These are phyloP conservation scores for Drosophila pallidifrons DNA, from an alignment of 1,140 invertebrate species.

Conservation along the genomic window DNA sequence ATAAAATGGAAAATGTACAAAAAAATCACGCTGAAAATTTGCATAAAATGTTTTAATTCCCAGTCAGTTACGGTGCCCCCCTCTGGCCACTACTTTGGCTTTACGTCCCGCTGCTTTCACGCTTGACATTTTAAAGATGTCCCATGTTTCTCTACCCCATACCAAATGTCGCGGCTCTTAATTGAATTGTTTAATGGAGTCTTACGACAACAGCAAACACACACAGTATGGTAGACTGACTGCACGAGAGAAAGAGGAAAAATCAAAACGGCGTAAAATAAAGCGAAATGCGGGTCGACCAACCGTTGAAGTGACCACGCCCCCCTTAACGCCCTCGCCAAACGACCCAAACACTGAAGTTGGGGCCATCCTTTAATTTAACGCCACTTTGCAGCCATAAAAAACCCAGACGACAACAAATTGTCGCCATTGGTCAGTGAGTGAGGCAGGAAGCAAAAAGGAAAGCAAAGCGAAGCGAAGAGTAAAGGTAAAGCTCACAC, in stretches of 20 bases:
- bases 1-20: constrained; percentile 49
- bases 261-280: constrained; percentile 80
- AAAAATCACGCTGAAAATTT: constrained; percentile 62
- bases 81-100: not conserved
- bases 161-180: constrained; percentile 44
- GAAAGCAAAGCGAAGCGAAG: constrained; percentile 11
- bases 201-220: constrained; percentile 55
- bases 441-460: constrained; percentile 21
- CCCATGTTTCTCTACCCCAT: constrained; percentile 19
- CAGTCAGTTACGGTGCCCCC: constrained; percentile 9
- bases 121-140: constrained; percentile 78
- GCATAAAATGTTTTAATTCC: constrained; percentile 80
- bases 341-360: not conserved
- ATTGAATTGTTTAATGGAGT: constrained; percentile 84
- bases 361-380: constrained; percentile 65
- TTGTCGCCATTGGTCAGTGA: constrained; percentile 71
- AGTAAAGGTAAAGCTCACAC: constrained; percentile 61
- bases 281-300: constrained; percentile 68
- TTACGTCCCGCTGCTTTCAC: constrained; percentile 11
- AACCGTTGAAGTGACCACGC: constrained; percentile 32
- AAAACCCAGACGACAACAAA: constrained; percentile 63
- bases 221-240: constrained; percentile 8
- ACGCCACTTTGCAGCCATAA: constrained; percentile 76
- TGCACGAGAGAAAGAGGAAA: constrained; percentile 38
- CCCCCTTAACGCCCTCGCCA: constrained; percentile 7